These are phyloP conservation scores for Poliocrania exsul DNA, from an alignment of 2,797 vertebrate species.

Conservation along the genomic window DNA sequence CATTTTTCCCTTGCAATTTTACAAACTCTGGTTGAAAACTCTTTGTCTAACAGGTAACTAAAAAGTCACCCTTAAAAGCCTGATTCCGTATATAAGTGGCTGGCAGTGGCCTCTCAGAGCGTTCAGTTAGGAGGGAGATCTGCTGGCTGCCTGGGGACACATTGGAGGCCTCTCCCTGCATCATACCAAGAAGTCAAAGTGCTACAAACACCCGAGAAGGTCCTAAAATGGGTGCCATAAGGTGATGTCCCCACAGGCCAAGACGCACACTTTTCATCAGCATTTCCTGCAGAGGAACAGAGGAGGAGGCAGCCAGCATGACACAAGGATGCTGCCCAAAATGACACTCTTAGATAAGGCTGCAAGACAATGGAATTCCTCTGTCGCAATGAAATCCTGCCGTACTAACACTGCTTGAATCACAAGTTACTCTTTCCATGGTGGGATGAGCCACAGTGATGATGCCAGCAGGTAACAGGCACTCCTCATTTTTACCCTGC, in stretches of 20 bases:
- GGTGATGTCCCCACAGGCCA: not conserved
- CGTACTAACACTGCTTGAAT: not conserved
- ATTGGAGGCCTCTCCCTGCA: not conserved
- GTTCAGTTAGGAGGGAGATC: not conserved
- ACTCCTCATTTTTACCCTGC: not conserved
- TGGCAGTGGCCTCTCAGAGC: not conserved
- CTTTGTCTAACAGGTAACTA: not conserved
- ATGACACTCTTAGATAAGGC: not conserved
- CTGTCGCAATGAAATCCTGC: not conserved
- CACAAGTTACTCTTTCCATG: not conserved
- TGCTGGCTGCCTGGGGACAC: accelerated
- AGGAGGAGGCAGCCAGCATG: accelerated
- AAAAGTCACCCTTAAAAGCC: not conserved
- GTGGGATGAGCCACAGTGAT: not conserved
- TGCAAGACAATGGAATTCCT: accelerated
- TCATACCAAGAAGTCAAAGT: not conserved
- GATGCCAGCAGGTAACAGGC: not conserved
- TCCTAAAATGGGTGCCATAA: not conserved
- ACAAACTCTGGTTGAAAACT: not conserved
- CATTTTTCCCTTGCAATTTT: not conserved
- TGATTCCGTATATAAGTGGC: not conserved
- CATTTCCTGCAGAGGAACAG: not conserved
- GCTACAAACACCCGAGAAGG: accelerated
- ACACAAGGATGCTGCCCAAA: not conserved
- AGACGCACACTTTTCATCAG: not conserved